These are phyloP conservation scores for Lacerta agilis DNA, from an alignment of 2,797 vertebrate genomes.

Conservation along the genomic window DNA sequence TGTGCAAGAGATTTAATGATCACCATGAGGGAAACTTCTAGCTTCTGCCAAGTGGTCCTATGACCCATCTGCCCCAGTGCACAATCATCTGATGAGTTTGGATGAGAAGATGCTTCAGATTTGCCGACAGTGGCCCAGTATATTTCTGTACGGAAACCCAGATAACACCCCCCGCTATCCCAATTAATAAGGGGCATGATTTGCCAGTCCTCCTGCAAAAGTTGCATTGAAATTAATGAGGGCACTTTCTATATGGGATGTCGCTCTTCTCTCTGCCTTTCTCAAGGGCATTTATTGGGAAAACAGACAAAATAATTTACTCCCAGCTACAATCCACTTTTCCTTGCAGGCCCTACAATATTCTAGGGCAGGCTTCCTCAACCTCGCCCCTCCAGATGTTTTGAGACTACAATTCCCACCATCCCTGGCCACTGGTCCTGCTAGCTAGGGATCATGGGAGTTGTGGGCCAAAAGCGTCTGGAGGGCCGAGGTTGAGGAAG, in stretches of 20 bases:
- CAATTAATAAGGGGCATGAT: neutral
- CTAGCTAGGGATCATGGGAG: too few species aligned
- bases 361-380: too few species aligned
- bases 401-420: too few species aligned
- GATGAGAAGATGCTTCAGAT: neutral
- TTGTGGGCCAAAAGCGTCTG: too few species aligned
- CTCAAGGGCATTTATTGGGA: neutral
- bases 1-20: too few species aligned
- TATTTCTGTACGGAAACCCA: neutral
- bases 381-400: too few species aligned
- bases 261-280: neutral
- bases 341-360: neutral
- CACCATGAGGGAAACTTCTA: too few species aligned
- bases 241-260: neutral
- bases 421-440: too few species aligned
- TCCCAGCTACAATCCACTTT: neutral
- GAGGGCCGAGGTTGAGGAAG: too few species aligned
- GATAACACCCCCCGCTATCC: neutral
- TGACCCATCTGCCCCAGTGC: neutral
- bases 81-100: neutral
- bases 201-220: neutral
- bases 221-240: neutral
- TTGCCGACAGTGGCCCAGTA: neutral
- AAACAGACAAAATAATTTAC: neutral
- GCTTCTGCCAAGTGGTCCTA: too few species aligned